phyloP scores from a whole-genome alignment of 2,113 vertebrate species.

The Oostethus manadensis region DNA sequence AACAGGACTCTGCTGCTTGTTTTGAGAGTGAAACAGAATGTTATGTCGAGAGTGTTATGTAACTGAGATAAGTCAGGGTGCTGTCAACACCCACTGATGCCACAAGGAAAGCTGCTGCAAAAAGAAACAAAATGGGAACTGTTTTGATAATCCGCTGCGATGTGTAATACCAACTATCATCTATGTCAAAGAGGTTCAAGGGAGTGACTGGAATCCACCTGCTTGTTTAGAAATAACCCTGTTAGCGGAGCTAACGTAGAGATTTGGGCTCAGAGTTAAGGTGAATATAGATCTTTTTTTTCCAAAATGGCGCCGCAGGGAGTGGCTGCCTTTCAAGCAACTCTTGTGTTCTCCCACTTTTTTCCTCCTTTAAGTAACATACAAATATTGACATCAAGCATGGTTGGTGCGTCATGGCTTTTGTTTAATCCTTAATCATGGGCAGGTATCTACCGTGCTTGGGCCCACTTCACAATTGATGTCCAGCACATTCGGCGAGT shows the following conservation, averaged over 20 bases:
- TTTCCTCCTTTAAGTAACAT: too few relatives aligned
- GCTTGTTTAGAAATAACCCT: constrained; percentile 24
- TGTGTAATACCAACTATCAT: constrained; percentile 37
- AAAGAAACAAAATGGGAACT: constrained; percentile 17
- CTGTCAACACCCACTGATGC: neutral
- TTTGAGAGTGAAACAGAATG: constrained; percentile 1
- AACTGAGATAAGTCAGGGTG: too few relatives aligned
- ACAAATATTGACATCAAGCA: neutral
- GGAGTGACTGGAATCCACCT: constrained; percentile 32
- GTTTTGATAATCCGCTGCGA: constrained; percentile 13
- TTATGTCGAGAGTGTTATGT: neutral
- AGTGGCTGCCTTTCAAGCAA: too few relatives aligned
- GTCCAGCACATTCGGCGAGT: too few relatives aligned
- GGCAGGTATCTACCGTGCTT: neutral
- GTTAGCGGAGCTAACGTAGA: constrained; percentile 12
- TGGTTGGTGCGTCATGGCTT: neutral
- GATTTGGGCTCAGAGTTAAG: too few relatives aligned
- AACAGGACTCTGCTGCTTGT: constrained; percentile 31
- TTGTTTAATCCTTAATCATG: neutral
- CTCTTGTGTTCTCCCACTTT: too few relatives aligned
- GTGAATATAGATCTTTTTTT: neutral
- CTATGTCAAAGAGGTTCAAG: constrained; percentile 16
- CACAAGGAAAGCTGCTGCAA: neutral
- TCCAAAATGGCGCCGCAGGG: too few relatives aligned
- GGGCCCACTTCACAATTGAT: too few relatives aligned